phyloP scores from a whole-genome alignment of 2,113 vertebrate genomes.

The Tamias sibiricus region DNA sequence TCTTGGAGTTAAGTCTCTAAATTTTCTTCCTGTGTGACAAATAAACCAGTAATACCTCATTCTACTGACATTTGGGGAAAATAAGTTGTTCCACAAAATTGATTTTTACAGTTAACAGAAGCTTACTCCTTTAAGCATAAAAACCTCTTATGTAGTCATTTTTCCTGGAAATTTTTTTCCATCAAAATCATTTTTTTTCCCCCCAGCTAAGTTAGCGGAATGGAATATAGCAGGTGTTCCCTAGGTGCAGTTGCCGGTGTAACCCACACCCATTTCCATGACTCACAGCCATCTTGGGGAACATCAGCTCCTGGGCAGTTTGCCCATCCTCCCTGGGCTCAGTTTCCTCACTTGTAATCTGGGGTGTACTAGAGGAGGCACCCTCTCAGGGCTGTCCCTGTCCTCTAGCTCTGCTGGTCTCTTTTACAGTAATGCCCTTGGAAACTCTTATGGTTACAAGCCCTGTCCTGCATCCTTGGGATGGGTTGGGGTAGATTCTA shows the following conservation, averaged over 20 bases:
- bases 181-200: not conserved
- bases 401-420: not conserved
- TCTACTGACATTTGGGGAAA: constrained; percentile 55
- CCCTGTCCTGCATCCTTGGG: not conserved
- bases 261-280: not conserved
- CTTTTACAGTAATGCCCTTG: not conserved
- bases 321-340: not conserved
- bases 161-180: constrained; percentile 18
- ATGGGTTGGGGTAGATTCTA: not conserved
- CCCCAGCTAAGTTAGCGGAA: not conserved
- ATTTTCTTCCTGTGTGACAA: not conserved
- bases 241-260: not conserved
- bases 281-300: not conserved
- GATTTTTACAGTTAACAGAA: constrained; percentile 57
- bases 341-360: not conserved
- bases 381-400: not conserved
- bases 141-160: constrained; percentile 34
- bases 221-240: not conserved
- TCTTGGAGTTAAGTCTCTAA: constrained; percentile 12
- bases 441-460: not conserved
- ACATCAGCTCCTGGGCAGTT: not conserved
- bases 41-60: constrained; percentile 18
- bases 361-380: not conserved
- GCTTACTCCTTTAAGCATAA: constrained; percentile 33
- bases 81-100: constrained; percentile 33